A percentile compares a stretch with the other conserved stretches of the same genome.
Evolutionary conservation across 23 tunicate genomes (phyloP).

Genomic region (Styela clava): DNA sequence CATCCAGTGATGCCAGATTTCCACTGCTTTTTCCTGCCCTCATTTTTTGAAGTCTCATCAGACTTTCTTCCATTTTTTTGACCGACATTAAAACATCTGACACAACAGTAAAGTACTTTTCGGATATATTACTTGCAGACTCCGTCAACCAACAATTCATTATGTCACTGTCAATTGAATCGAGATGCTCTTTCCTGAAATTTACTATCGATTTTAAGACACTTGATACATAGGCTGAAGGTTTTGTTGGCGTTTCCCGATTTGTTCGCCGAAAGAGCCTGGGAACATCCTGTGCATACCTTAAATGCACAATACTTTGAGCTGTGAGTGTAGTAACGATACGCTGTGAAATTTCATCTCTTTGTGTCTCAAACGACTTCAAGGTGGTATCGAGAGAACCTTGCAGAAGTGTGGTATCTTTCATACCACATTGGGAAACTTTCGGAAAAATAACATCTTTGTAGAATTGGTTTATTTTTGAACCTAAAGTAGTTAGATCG

Average conservation of each 20-base stretch:
- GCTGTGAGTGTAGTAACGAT: slow-evolving; percentile 40
- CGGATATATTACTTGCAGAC: slow-evolving; percentile 30
- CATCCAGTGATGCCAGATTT: slow-evolving; percentile 57
- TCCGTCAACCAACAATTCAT: slow-evolving; percentile 43
- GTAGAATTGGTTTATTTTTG: slow-evolving; percentile 21
- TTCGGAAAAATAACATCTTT: slow-evolving; percentile 25
- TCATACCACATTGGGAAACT: slow-evolving; percentile 47
- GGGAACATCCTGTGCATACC: slow-evolving; percentile 91
- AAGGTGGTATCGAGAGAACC: slow-evolving; percentile 39
- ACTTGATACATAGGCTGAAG: slow-evolving; percentile 58
- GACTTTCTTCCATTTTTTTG: slow-evolving; percentile 89
- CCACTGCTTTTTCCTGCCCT: slow-evolving; percentile 57
- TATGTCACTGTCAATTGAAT: slow-evolving; percentile 20
- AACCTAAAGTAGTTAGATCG: slow-evolving; percentile 4
- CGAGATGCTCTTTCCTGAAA: slow-evolving; percentile 34
- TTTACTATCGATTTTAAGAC: slow-evolving; percentile 34
- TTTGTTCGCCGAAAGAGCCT: slow-evolving; percentile 82
- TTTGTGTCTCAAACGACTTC: slow-evolving; percentile 10
- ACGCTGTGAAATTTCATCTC: slow-evolving; percentile 24
- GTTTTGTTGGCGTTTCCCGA: slow-evolving; percentile 75
- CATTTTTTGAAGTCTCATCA: slow-evolving; percentile 83
- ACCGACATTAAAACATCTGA: slow-evolving; percentile 73
- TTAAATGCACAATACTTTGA: slow-evolving; percentile 39
- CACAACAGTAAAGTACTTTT: slow-evolving; percentile 60
- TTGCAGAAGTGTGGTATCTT: slow-evolving; percentile 42